Percentiles rank a stretch among this genome's conserved stretches.
phyloP scores from a whole-genome alignment of 2,797 vertebrate genomes.

The Jordanella pulchra region DNA sequence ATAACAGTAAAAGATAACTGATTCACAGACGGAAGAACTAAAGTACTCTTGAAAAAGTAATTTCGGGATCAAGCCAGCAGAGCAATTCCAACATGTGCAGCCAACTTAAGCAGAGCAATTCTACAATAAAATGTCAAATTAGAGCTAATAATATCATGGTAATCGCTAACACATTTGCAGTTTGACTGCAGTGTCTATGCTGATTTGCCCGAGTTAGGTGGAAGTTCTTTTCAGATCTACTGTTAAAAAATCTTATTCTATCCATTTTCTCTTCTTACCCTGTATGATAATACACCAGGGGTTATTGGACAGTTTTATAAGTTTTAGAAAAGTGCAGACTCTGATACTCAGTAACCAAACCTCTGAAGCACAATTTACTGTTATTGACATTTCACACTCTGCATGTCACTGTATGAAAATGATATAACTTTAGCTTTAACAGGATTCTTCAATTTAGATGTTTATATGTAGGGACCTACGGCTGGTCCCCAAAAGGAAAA shows the following conservation, averaged over 20 bases:
- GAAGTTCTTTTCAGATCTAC: slow-evolving; percentile 48
- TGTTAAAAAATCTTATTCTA: slow-evolving; percentile 28
- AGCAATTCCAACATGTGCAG: too few relatives aligned
- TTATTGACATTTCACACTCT: slow-evolving; percentile 1
- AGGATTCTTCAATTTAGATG: slow-evolving; percentile 17
- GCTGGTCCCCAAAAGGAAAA: too few relatives aligned
- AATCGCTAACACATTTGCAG: too few relatives aligned
- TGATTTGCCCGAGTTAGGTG: slow-evolving; percentile 6
- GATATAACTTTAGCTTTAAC: slow-evolving; percentile 6
- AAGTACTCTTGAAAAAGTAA: too few relatives aligned
- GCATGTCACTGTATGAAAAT: background rate
- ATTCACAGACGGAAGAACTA: too few relatives aligned
- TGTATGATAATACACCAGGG: slow-evolving; percentile 1
- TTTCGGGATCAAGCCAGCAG: too few relatives aligned
- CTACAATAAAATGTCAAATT: too few relatives aligned
- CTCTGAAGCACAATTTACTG: slow-evolving; percentile 24
- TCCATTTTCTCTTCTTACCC: slow-evolving; percentile 9
- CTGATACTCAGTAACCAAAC: background rate
- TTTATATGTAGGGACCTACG: too few relatives aligned
- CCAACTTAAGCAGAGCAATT: too few relatives aligned
- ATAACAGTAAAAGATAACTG: too few relatives aligned
- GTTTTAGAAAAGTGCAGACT: slow-evolving; percentile 2
- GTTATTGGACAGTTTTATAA: slow-evolving; percentile 12
- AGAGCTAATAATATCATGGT: too few relatives aligned
- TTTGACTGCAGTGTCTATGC: too few relatives aligned